Evolutionary conservation across 2,888 invertebrate genomes (phyloP), one percentile per base, ranked within the genome.

Genomic region (Pyrgus malvae): DNA sequence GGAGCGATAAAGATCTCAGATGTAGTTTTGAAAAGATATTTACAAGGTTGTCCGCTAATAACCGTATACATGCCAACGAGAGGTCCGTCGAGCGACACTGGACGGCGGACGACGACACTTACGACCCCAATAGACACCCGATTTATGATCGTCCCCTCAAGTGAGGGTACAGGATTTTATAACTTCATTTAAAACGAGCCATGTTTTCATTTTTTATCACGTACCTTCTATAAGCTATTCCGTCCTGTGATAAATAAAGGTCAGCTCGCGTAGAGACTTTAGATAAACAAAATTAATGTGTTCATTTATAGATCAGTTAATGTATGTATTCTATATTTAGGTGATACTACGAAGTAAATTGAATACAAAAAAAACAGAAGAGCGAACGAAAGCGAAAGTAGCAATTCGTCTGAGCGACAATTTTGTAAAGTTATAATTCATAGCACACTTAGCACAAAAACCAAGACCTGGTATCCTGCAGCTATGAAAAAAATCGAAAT

Each of bases 131-230:
- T 80, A 76, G 74, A 74, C 68, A 65, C 58, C 72, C 76, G 74
- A 86, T 88, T 86, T 86, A 89, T 77, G 78, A 75, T 70, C 74
- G 75, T 72, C 74, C 79, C 80, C 76, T 78, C 72, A 66, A 62
- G 72, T 74, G 79, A 80, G 79, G 77, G 76, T 80, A 76, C 68
- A 68, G 73, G 74, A 70, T 80, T 86, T 83, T 82, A 86, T 78
- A 82, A 78, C 84, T 84, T 81, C 80, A 87, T 86, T 84, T 80
- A 78, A 80, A 80, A 69, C 72, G 72, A 72, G 72, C 65, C 76
- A 72, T 69, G 70, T 72, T 78, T 63, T 66, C 60, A 61, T 63
- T 67, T 71, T 66, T 71, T 68, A 68, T 67, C 64, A 62, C 58
- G 45, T 61, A 61, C 33, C 33, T 49, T 17, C 11, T 16, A 51